Evolutionary conservation across 2,113 vertebrate genomes (phyloP), one percentile per base, ranked within the genome.

Genomic region (Merops nubicus): DNA sequence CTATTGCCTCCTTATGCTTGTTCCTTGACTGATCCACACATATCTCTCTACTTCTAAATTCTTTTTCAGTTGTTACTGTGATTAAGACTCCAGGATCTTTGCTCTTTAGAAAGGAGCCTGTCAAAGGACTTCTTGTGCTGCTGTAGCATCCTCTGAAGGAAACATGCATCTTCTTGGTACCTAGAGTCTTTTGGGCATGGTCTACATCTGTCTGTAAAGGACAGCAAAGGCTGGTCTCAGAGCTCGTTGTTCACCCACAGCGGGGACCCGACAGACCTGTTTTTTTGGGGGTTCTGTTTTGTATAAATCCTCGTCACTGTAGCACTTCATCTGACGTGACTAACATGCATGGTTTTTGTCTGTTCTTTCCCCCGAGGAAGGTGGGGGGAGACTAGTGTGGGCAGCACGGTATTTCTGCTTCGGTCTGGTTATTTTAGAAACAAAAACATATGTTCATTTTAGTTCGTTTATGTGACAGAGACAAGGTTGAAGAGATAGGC

Each of bases 401-500:
- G 91, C 67, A 94, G 85, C 1, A 4, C 88, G 83, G 85, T 70
- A 50, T 93, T 96, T 93, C 84, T 94, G 85, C 75, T 85, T 79
- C 5, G 0, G 51, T 96, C 93, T 82, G 74, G 87, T 92, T 94
- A 93, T 94, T 97, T 95, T 85, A 94, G 94, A 97, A 93, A 85
- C 85, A 79, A 97, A 97, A 97, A 96, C 94, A 96, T 88, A 93
- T 96, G 93, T 93, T 94, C 91, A 38, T 86, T 93, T 89, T 84
- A 91, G 91, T 92, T 92, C 68, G 8, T 89, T 95, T 94, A 91
- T 93, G 77, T 94, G 93, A 85, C 80, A 79, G 87, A 95, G 69
- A 78, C 89, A 94, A 97, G 89, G 93, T 89, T 10, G 17, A 94
- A 82, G 74, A 95, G 93, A 93, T 88, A 95, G 80, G 80, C 65